phyloP scores from a whole-genome alignment of 2,113 vertebrate species.

The Setophaga kirtlandii region DNA sequence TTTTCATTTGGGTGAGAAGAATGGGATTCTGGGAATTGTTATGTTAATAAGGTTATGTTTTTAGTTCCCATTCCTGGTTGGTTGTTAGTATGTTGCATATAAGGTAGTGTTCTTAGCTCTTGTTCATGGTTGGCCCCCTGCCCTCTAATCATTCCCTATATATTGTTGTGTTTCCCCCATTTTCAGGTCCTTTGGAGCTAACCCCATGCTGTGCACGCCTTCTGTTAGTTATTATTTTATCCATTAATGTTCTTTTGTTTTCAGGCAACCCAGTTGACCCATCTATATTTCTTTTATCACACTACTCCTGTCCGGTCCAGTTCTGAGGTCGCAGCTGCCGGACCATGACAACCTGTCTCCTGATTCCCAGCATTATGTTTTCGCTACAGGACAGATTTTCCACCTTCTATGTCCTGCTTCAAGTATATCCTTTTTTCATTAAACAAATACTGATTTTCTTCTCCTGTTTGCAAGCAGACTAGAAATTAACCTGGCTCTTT shows the following conservation, averaged over 20 bases:
- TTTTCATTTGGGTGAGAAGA: neutral
- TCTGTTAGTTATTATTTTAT: neutral
- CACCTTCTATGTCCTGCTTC: neutral
- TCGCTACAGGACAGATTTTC: neutral
- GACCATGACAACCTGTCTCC: neutral
- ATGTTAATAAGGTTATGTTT: neutral
- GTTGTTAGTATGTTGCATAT: neutral
- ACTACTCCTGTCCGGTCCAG: neutral
- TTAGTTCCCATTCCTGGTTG: neutral
- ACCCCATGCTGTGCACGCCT: neutral
- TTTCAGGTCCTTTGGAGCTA: neutral
- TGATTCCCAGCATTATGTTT: neutral
- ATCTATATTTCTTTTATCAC: neutral
- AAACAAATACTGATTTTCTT: constrained; percentile 71
- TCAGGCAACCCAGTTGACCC: neutral
- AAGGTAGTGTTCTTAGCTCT: neutral
- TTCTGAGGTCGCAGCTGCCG: neutral
- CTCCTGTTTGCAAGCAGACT: constrained; percentile 28
- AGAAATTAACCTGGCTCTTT: constrained; percentile 46
- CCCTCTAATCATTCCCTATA: neutral
- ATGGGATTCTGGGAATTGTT: neutral
- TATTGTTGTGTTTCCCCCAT: neutral
- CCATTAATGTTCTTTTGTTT: neutral
- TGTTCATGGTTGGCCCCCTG: neutral
- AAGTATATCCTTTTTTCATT: constrained; percentile 64